Evolutionary conservation across 2,113 vertebrate species (phyloP).

Genomic region (Maylandia zebra): DNA sequence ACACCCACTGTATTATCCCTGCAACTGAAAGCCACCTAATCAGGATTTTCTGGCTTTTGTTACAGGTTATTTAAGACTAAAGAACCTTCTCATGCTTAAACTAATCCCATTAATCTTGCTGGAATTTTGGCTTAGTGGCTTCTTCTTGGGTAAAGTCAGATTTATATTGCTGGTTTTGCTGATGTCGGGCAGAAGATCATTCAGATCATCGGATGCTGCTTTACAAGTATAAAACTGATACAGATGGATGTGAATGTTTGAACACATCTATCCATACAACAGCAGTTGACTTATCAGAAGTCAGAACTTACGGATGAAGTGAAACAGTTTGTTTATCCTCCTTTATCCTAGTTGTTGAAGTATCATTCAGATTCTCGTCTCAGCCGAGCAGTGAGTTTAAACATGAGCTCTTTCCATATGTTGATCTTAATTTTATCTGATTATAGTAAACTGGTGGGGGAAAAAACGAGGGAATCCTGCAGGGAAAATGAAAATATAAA

Average conservation of each 20-base stretch:
- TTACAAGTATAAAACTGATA: not conserved
- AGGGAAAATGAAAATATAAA: not conserved
- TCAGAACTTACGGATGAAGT: not conserved
- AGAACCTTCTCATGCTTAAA: not conserved
- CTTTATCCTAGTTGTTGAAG: not conserved
- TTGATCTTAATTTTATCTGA: not conserved
- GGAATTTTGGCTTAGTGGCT: not conserved
- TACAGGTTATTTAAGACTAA: not conserved
- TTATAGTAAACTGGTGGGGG: not conserved
- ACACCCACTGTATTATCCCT: not conserved
- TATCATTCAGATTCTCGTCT: not conserved
- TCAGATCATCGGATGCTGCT: not conserved
- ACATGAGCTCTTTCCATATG: not conserved
- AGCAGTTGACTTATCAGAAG: not conserved
- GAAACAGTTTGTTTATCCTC: not conserved
- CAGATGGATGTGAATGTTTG: not conserved
- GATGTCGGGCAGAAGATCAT: not conserved
- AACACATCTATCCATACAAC: not conserved
- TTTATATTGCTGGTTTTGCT: not conserved
- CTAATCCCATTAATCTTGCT: not conserved
- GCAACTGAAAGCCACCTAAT: not conserved
- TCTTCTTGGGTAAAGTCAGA: not conserved
- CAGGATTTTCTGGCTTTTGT: not conserved
- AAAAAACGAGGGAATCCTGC: not conserved
- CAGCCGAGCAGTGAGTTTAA: not conserved